Conservation (phyloP, 2,113 vertebrate genomes). For the Psammodynastes pulverulentus region DNA sequence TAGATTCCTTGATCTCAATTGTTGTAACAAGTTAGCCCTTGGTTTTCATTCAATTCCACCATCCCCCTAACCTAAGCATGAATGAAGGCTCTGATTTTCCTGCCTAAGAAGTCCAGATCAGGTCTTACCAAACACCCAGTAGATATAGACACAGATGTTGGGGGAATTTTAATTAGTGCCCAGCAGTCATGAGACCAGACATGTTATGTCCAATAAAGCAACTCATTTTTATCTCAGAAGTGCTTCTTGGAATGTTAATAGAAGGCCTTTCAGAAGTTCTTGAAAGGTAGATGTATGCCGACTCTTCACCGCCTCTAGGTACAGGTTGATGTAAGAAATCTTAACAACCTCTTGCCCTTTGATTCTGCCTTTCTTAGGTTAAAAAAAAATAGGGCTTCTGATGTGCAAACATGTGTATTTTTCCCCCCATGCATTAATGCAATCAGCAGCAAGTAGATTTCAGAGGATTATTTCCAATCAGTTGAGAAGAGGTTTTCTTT, state of each 20-base stretch:
- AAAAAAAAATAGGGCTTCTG: not conserved
- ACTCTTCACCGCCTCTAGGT: constrained; percentile 55
- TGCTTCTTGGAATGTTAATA: constrained; percentile 65
- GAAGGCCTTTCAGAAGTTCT: constrained; percentile 58
- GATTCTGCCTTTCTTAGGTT: constrained; percentile 23
- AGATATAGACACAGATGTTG: constrained; percentile 51
- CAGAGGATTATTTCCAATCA: constrained; percentile 63
- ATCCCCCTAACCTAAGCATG: not conserved
- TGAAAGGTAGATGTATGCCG: constrained; percentile 42
- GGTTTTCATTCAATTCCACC: not conserved
- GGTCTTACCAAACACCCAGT: constrained; percentile 44
- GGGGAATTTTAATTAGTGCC: constrained; percentile 64
- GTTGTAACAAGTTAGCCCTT: not conserved
- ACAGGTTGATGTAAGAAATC: constrained; percentile 39
- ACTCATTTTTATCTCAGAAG: constrained; percentile 64
- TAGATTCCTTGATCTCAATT: not conserved
- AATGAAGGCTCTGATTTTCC: not conserved
- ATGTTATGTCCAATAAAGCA: constrained; percentile 65
- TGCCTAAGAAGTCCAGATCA: constrained; percentile 45
- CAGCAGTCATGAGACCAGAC: constrained; percentile 62
- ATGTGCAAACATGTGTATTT: constrained; percentile 52
- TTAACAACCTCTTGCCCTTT: constrained; percentile 36
- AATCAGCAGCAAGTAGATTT: constrained; percentile 69
- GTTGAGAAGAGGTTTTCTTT: constrained; percentile 64
- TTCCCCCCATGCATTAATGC: constrained; percentile 42